phyloP scores from a whole-genome alignment of 2,113 vertebrate genomes.

The Notothenia coriiceps region DNA sequence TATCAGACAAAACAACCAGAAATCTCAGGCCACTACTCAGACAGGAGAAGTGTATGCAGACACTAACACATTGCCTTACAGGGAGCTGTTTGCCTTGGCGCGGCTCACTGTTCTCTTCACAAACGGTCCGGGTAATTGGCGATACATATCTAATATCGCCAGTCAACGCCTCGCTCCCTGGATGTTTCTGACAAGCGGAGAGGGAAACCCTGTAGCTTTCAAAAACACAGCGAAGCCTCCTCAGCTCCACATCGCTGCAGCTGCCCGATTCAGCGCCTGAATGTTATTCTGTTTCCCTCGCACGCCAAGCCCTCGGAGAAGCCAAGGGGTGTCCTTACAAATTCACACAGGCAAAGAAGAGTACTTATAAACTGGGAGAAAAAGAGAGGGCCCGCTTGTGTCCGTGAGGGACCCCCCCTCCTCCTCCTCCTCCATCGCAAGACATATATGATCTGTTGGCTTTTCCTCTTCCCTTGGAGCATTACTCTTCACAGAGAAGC shows the following conservation, averaged over 20 bases:
- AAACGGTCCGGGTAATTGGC: slow-evolving; percentile 79
- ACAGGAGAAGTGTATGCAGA: slow-evolving; percentile 74
- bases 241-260: slow-evolving; percentile 48
- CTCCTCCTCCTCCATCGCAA: slow-evolving; percentile 35
- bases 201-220: slow-evolving; percentile 85
- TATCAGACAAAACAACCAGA: slow-evolving; percentile 39
- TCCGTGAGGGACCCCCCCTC: slow-evolving; percentile 62
- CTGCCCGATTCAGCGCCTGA: slow-evolving; percentile 62
- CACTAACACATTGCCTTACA: slow-evolving; percentile 72
- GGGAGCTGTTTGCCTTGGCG: slow-evolving; percentile 83
- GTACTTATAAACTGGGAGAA: slow-evolving; percentile 68
- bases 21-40: slow-evolving; percentile 56
- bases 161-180: slow-evolving; percentile 82
- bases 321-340: slow-evolving; percentile 76
- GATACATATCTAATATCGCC: slow-evolving; percentile 83
- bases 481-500: slow-evolving; percentile 55
- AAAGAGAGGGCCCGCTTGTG: slow-evolving; percentile 61
- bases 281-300: slow-evolving; percentile 83
- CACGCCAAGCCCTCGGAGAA: slow-evolving; percentile 76
- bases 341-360: slow-evolving; percentile 72
- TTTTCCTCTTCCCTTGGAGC: slow-evolving; percentile 76
- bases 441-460: slow-evolving; percentile 73
- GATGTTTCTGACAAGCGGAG: slow-evolving; percentile 71
- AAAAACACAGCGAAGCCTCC: slow-evolving; percentile 82
- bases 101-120: slow-evolving; percentile 59